Base-by-base conservation (phyloP, 2,113 vertebrate species). In the Siniperca knerii region DNA sequence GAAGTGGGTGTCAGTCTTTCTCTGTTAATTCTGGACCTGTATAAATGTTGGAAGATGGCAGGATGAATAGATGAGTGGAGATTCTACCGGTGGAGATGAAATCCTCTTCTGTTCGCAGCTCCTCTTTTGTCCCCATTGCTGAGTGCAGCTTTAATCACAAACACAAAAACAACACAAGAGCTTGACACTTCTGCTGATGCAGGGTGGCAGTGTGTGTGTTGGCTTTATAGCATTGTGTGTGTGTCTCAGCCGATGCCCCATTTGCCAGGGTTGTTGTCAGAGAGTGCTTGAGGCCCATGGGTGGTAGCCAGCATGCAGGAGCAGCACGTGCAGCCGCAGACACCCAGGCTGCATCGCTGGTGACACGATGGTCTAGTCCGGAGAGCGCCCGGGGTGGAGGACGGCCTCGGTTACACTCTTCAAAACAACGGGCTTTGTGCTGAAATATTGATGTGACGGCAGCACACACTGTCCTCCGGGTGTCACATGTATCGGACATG, bases 381-480 rank as follows among this genome's bases (percentile, higher is more conserved):
- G 8, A 50, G 60, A 79, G 25, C 10, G 65, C 85, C 90, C 5
- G 66, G 72, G 82, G 81, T 74, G 40, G 60, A 80, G 64, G 64
- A 61, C 21, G n/a, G 79, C 87, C 86, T 77, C 60, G 44, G 80
- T 81, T 57, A 44, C 69, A 62, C 87, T 90, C 74, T 65, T 65
- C 44, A 55, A 29, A 85, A 75, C 85, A 87, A 84, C 80, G 72
- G 65, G 74, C 79, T 71, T 73, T 52, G 29, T 79, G 70, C 68
- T 87, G 73, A 88, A 90, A 88, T 87, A 88, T 90, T 81, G 88
- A 92, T 60, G 82, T 72, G 77, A 84, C 9, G 18, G 66, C 76
- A 46, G 79, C 66, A 52, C 79, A 50, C 70, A 18, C 57, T 76
- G 83, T 86, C 72, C 65, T 76, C 33, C 25, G 18, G 7, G n/a